Conservation (phyloP, 1,140 invertebrate genomes). For the Camponotus vicinus region DNA sequence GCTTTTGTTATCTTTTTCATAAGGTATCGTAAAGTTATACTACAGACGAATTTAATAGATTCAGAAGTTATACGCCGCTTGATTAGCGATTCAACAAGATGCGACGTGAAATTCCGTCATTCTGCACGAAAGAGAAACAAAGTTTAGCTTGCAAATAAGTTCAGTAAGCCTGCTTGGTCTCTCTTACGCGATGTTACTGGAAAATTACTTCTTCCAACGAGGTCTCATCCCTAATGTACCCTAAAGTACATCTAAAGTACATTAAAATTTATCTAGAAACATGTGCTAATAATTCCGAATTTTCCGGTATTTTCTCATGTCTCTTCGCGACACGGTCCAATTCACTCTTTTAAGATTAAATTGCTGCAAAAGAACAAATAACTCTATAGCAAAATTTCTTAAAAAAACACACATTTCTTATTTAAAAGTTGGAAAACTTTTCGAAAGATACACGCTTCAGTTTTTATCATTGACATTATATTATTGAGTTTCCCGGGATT, state of each 20-base stretch:
- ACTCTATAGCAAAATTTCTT: neutral
- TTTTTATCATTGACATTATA: neutral
- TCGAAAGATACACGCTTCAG: too few relatives aligned
- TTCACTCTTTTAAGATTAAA: too few relatives aligned
- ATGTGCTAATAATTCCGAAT: slow-evolving; percentile 4
- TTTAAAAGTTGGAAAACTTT: neutral
- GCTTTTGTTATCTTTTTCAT: neutral
- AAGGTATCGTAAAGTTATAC: neutral
- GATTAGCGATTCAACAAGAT: slow-evolving; percentile 44
- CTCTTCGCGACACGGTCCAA: slow-evolving; percentile 2
- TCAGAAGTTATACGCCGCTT: slow-evolving; percentile 4
- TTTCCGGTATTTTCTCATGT: slow-evolving; percentile 3
- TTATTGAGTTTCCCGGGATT: neutral
- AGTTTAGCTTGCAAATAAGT: slow-evolving; percentile 59
- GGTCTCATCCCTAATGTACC: neutral
- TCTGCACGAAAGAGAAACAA: slow-evolving; percentile 19
- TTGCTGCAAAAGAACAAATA: too few relatives aligned
- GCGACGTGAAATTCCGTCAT: slow-evolving; percentile 41
- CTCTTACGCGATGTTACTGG: slow-evolving; percentile 1
- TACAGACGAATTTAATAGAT: slow-evolving; percentile 10
- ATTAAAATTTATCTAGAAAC: slow-evolving; percentile 24
- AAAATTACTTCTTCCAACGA: slow-evolving; percentile 37
- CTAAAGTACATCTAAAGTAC: neutral
- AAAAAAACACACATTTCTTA: neutral
- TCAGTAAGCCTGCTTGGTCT: slow-evolving; percentile 2